These are phyloP conservation scores for Tricholauxania praeusta DNA, from an alignment of 2,888 invertebrate species.

Conservation along the genomic window DNA sequence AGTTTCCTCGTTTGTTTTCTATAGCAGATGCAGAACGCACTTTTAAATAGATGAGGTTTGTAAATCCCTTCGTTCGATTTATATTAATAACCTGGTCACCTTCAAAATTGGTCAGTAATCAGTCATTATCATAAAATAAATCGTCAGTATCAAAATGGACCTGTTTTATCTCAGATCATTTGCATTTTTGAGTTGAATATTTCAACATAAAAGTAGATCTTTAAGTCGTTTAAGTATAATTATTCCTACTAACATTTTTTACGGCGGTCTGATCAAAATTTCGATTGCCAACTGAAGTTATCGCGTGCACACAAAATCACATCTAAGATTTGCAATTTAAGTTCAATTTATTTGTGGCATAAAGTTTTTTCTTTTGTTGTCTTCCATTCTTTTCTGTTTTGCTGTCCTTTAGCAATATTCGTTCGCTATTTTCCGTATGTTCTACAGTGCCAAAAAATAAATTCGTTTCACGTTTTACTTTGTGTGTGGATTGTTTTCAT, in stretches of 20 bases:
- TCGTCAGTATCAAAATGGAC: neutral
- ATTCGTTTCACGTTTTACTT: conserved; percentile 39
- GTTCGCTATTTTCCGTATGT: conserved; percentile 21
- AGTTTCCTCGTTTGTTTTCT: too few species aligned
- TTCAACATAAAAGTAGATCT: too few species aligned
- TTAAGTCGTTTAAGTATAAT: too few species aligned
- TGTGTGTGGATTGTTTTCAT: conserved; percentile 29
- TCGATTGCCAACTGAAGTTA: conserved; percentile 18
- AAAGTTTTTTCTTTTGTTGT: neutral
- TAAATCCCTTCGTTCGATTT: too few species aligned
- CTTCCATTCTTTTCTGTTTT: conserved; percentile 24
- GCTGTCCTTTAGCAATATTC: conserved; percentile 41
- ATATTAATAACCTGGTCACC: too few species aligned
- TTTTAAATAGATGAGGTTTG: too few species aligned
- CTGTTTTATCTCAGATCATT: neutral
- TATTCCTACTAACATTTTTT: neutral
- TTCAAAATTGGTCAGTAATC: too few species aligned
- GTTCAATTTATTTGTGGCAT: conserved; percentile 17
- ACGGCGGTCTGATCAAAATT: neutral
- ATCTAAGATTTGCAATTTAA: conserved; percentile 16
- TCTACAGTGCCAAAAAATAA: conserved; percentile 15
- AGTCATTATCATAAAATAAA: too few species aligned
- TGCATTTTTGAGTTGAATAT: neutral
- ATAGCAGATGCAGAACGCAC: too few species aligned
- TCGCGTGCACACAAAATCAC: neutral